Conservation (phyloP, 2,888 invertebrate genomes). For the Smittia sp. region DNA sequence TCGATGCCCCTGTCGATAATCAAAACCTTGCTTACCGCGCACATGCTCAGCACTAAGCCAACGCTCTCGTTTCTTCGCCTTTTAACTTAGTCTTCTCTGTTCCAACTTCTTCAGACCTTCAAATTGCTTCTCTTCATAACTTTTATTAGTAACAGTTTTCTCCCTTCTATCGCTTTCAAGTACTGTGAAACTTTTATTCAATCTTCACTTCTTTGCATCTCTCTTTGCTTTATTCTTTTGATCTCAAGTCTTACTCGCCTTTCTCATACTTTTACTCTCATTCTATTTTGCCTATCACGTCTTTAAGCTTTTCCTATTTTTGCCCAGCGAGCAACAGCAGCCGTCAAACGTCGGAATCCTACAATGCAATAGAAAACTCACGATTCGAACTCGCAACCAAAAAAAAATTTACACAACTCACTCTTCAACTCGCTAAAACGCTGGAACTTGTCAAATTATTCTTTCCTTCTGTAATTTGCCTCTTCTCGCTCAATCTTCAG, state of each 20-base stretch:
- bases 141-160: conserved; percentile 8
- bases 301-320: no score
- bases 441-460: no score
- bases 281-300: no score
- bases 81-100: conserved; percentile 10
- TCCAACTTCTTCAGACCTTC: no score
- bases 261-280: conserved; percentile 10
- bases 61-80: conserved; percentile 40
- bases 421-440: no score
- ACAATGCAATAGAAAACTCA: no score
- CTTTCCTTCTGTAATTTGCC: not conserved
- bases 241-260: not conserved
- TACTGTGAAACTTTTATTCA: conserved; percentile 11
- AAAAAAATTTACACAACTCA: no score
- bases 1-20: conserved; percentile 59
- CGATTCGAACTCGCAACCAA: no score
- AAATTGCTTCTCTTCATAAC: not conserved
- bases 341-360: no score
- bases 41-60: conserved; percentile 55
- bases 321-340: no score
- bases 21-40: conserved; percentile 72
- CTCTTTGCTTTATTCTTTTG: not conserved
- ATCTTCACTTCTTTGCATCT: not conserved
- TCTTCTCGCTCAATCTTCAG: not conserved
- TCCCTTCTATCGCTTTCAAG: conserved; percentile 11